A percentile compares a stretch with the other conserved stretches of the same genome.
These are phyloP conservation scores for Sminthurinus aureus DNA, from an alignment of 2,888 invertebrate species.

Conservation along the genomic window DNA sequence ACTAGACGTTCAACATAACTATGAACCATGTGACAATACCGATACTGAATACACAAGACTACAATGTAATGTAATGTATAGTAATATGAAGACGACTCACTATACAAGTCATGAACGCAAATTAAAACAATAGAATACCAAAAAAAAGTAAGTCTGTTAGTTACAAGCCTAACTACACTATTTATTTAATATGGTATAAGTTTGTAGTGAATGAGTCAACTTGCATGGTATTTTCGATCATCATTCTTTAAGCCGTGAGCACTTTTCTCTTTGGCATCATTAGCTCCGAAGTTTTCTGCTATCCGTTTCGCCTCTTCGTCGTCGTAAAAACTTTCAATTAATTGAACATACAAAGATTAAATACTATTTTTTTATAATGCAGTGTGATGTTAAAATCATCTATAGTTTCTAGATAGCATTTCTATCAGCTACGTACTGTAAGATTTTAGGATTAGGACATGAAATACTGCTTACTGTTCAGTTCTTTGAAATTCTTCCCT, in stretches of 20 bases:
- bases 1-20: too few species aligned
- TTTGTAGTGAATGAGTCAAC: slow-evolving; percentile 23
- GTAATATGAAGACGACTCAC: not conserved
- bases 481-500: slow-evolving; percentile 59
- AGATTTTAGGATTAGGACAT: too few species aligned
- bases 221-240: slow-evolving; percentile 59
- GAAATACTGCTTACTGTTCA: slow-evolving; percentile 29
- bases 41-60: not conserved
- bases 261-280: slow-evolving; percentile 48
- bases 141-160: not conserved
- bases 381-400: too few species aligned
- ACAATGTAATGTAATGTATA: not conserved
- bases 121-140: not conserved
- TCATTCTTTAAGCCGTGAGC: slow-evolving; percentile 49
- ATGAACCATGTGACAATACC: not conserved
- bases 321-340: slow-evolving; percentile 54
- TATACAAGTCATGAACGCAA: not conserved
- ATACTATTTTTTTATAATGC: too few species aligned
- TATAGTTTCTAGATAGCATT: too few species aligned
- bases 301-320: slow-evolving; percentile 59
- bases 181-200: not conserved
- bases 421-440: too few species aligned
- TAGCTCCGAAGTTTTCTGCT: slow-evolving; percentile 57
- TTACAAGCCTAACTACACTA: not conserved
- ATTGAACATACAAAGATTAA: too few species aligned